phyloP scores from a whole-genome alignment of 2,888 invertebrate species.

The Tachina grossa region DNA sequence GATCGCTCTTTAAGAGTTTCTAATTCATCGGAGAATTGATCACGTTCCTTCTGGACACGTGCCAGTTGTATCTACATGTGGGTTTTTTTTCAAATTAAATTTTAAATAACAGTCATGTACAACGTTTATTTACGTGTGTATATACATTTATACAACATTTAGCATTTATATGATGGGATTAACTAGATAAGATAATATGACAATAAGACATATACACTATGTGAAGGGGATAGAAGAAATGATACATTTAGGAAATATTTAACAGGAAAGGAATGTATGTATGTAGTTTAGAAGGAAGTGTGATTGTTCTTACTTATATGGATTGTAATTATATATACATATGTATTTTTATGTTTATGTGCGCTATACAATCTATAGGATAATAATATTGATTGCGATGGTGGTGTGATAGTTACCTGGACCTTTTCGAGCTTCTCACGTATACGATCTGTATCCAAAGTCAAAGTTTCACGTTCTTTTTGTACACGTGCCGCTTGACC shows the following conservation, averaged over 20 bases:
- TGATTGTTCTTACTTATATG: conserved; percentile 6
- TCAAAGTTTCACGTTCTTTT: conserved; percentile 94
- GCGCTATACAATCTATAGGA: background rate
- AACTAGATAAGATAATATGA: background rate
- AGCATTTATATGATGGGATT: conserved; percentile 1
- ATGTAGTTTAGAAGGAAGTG: conserved; percentile 1
- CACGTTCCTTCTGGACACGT: conserved; percentile 94
- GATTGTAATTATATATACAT: background rate
- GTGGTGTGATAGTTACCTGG: conserved; percentile 85
- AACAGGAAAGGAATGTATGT: background rate
- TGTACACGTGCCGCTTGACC: conserved; percentile 93
- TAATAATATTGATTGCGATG: conserved; percentile 17
- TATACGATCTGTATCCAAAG: conserved; percentile 92
- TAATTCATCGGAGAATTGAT: conserved; percentile 90
- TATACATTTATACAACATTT: conserved; percentile 56
- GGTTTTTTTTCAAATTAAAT: conserved; percentile 68
- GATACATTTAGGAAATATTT: background rate
- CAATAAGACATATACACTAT: conserved; percentile 13
- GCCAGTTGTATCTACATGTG: conserved; percentile 88
- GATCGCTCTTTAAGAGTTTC: conserved; percentile 92
- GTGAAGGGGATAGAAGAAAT: background rate
- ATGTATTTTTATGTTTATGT: background rate
- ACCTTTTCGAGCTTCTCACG: conserved; percentile 95
- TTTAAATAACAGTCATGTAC: conserved; percentile 70
- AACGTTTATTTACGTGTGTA: conserved; percentile 57